A percentile compares a stretch with the other conserved stretches of the same genome.
Conservation (phyloP, 2,113 vertebrate genomes). For the Bolborhynchus lineola region DNA sequence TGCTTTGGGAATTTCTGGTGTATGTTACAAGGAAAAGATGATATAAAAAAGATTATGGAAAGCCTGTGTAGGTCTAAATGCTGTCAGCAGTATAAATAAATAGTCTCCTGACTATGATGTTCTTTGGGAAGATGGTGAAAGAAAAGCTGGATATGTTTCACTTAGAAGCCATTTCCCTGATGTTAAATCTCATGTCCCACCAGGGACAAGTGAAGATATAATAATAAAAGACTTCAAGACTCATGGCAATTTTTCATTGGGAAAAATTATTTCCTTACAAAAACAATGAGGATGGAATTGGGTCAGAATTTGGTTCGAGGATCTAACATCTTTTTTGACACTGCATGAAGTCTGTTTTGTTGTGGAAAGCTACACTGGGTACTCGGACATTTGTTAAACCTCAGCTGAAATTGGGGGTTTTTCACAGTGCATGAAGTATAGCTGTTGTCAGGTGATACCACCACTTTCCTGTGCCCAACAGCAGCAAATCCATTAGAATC, state of each 20-base stretch:
- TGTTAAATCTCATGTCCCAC: background rate
- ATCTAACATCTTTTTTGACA: background rate
- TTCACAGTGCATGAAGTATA: background rate
- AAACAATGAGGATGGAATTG: background rate
- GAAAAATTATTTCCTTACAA: background rate
- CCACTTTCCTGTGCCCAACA: background rate
- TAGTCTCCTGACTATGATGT: background rate
- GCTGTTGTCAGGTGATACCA: background rate
- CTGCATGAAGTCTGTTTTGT: background rate
- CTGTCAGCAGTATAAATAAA: background rate
- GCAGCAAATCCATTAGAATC: background rate
- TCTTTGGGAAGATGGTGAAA: background rate
- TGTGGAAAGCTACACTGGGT: background rate
- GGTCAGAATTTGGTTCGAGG: background rate
- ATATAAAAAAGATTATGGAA: background rate
- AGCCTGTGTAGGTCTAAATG: background rate
- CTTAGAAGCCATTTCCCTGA: background rate
- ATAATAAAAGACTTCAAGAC: background rate
- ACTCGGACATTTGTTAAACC: background rate
- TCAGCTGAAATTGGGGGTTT: background rate
- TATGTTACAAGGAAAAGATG: background rate
- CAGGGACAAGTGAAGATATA: background rate
- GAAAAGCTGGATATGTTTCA: background rate
- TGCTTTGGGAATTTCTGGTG: background rate
- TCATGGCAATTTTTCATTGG: background rate